phyloP scores from a whole-genome alignment of 2,113 vertebrate species.

The Emydocephalus ijimae region DNA sequence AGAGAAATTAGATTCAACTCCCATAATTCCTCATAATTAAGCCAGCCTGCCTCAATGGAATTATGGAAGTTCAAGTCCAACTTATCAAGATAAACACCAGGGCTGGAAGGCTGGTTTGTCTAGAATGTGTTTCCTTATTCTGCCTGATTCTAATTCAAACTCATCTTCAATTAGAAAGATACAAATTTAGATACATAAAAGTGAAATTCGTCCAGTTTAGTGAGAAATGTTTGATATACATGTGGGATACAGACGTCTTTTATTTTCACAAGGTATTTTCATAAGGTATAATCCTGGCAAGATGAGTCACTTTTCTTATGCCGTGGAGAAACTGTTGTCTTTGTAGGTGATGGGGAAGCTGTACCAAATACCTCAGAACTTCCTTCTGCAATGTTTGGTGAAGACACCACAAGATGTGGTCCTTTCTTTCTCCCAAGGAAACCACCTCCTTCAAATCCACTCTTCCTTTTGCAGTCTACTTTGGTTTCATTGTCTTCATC shows the following conservation, averaged over 20 bases:
- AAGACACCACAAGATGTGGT: constrained; percentile 77
- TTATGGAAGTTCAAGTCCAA: neutral
- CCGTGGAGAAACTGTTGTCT: constrained; percentile 83
- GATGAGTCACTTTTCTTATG: constrained; percentile 82
- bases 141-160: constrained; percentile 37
- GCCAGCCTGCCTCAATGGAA: neutral
- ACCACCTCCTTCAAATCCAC: constrained; percentile 82
- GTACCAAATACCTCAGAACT: constrained; percentile 83
- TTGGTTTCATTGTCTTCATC: constrained; percentile 77
- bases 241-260: constrained; percentile 2
- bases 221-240: constrained; percentile 11
- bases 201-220: constrained; percentile 36
- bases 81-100: neutral
- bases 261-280: constrained; percentile 35
- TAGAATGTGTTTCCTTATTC: constrained; percentile 23
- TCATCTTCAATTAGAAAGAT: constrained; percentile 39
- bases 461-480: constrained; percentile 76
- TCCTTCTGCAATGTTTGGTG: constrained; percentile 76
- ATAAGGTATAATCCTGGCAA: constrained; percentile 83
- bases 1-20: neutral
- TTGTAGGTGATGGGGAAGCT: constrained; percentile 89
- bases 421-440: constrained; percentile 85
- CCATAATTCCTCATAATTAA: neutral
- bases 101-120: neutral
- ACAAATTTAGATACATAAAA: constrained; percentile 32